Conservation (phyloP, 1,140 invertebrate genomes). For the Odontomachus brunneus region DNA sequence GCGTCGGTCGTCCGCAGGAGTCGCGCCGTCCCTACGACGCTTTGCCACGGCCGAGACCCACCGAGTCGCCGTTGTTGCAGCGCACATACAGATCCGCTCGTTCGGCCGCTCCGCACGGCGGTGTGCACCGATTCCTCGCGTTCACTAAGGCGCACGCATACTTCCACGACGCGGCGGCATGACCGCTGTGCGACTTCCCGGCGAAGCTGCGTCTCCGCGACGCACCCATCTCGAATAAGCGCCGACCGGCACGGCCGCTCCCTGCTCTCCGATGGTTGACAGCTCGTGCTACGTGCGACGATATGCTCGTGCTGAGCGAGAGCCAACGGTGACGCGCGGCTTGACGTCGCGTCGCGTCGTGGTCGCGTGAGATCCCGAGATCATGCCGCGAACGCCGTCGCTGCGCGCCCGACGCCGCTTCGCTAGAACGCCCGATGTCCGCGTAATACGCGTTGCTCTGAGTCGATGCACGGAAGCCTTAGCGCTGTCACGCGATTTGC, state of each 20-base stretch:
- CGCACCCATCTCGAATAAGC: not conserved
- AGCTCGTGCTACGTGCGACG: conserved; percentile 48
- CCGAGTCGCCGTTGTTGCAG: conserved; percentile 6
- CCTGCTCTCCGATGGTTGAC: conserved; percentile 49
- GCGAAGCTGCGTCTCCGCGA: not conserved
- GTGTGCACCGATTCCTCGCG: conserved; percentile 31
- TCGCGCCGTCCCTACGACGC: not conserved
- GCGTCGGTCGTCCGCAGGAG: not conserved
- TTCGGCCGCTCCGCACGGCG: conserved; percentile 11
- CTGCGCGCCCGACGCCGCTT: not conserved
- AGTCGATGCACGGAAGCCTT: conserved; percentile 56
- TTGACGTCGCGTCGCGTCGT: conserved; percentile 59
- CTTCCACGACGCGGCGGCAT: conserved; percentile 16
- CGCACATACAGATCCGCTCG: not conserved
- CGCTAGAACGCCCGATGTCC: not conserved
- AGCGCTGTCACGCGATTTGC: conserved; percentile 59
- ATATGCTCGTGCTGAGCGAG: conserved; percentile 50
- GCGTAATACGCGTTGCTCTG: conserved; percentile 11
- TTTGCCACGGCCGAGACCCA: no score
- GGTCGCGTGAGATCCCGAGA: conserved; percentile 61
- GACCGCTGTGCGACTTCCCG: not conserved
- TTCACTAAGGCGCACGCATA: conserved; percentile 48
- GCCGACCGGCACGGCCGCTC: conserved; percentile 41
- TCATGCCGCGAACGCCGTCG: no score
- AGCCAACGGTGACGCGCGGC: conserved; percentile 42